A percentile compares a stretch with the other conserved stretches of the same genome.
Evolutionary conservation across 2,888 invertebrate species (phyloP).

Genomic region (Oegoconia quadripuncta): DNA sequence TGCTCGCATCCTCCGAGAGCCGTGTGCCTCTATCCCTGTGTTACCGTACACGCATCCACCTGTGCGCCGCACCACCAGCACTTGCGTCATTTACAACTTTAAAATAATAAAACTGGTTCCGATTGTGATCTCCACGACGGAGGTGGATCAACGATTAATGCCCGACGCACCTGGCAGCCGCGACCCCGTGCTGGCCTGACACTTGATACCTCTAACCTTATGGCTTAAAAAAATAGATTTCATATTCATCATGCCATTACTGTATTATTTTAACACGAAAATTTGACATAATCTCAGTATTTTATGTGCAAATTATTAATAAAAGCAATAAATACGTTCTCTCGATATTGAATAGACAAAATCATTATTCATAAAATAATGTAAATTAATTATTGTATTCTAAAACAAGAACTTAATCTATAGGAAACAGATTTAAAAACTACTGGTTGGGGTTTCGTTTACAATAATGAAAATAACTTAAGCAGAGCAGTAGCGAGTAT

Average conservation of each 20-base stretch:
- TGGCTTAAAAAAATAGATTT: conserved; percentile 35
- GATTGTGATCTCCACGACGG: conserved; percentile 72
- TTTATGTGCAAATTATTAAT: too few species aligned
- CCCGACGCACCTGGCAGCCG: conserved; percentile 67
- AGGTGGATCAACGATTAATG: conserved; percentile 70
- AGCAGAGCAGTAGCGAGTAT: too few species aligned
- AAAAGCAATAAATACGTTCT: too few species aligned
- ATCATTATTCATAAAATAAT: neutral
- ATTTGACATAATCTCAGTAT: conserved; percentile 35
- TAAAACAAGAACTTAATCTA: too few species aligned
- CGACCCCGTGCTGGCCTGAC: conserved; percentile 24
- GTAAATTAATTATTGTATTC: too few species aligned
- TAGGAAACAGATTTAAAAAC: too few species aligned
- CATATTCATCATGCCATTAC: conserved; percentile 44
- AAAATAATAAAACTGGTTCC: conserved; percentile 77
- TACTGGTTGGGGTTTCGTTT: too few species aligned
- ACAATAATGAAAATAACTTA: too few species aligned
- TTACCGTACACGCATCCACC: conserved; percentile 65
- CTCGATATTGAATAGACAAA: too few species aligned
- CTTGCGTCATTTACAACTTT: conserved; percentile 78
- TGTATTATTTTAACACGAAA: conserved; percentile 18
- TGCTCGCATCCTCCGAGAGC: conserved; percentile 31
- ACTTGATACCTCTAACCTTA: conserved; percentile 8
- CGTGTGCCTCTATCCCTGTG: conserved; percentile 39
- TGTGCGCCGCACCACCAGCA: conserved; percentile 59